These are phyloP conservation scores for Erythrocebus patas DNA, from an alignment of 2,113 vertebrate species.

Conservation along the genomic window DNA sequence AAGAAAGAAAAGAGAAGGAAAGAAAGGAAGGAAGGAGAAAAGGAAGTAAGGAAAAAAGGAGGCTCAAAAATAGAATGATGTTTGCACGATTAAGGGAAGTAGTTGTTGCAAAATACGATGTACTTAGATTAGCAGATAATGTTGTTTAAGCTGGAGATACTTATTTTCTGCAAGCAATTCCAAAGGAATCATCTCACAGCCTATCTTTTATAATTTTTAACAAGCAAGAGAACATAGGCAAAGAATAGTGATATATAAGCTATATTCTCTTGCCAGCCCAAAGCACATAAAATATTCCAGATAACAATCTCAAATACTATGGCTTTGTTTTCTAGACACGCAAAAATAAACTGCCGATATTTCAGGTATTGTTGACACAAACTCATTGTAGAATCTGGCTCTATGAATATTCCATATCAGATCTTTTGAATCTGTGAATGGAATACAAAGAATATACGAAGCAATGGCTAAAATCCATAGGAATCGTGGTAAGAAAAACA, in stretches of 20 bases:
- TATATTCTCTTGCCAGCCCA: neutral
- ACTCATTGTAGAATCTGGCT: neutral
- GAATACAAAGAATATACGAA: conserved; percentile 34
- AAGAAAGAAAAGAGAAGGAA: no score
- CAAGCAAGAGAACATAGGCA: neutral
- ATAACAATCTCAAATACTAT: neutral
- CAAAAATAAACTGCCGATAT: neutral
- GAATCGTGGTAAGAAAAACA: conserved; percentile 44
- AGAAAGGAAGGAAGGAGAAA: no score
- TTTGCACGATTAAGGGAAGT: neutral
- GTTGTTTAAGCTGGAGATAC: neutral
- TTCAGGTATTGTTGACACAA: neutral
- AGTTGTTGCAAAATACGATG: neutral
- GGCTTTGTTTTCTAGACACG: neutral
- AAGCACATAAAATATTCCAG: neutral
- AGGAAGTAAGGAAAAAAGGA: neutral
- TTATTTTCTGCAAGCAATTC: neutral
- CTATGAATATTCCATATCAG: neutral
- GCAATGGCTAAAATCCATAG: conserved; percentile 61
- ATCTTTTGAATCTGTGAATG: neutral
- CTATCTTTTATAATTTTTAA: neutral
- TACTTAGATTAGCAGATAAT: neutral
- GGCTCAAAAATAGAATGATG: neutral
- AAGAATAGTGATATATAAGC: neutral
- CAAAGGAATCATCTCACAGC: neutral